Base-by-base conservation (phyloP, 1,140 invertebrate genomes). In the Magallana ariakensis region DNA sequence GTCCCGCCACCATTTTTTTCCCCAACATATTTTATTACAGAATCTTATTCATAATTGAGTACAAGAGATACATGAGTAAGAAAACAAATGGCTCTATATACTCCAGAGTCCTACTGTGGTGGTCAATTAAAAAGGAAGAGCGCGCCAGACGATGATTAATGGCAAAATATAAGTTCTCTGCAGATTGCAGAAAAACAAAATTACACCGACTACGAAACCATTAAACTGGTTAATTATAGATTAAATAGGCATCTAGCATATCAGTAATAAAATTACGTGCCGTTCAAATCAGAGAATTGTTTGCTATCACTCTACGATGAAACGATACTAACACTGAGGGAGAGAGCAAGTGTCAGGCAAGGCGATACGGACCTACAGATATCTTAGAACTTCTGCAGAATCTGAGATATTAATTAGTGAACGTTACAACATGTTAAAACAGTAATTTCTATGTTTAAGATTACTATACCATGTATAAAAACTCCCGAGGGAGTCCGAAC, bases 11-110 rank as follows among this genome's bases (percentile, higher is more conserved):
- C 66, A 75, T 26, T 13, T 13, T 13, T 75, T 75, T 66, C 11
- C 33, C 22, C 22, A 33, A 75, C 26, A 75, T 75, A 26, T 26
- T 75, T 75, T 75, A 75, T 75, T 46, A 75, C 66, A 75, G 66
- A 75, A 75, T 75, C 66, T 75, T 75, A 75, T 75, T 75, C 22
- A 75, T 75, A 75, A 75, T 75, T 75, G 66, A 75, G 13, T 75
- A 75, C 66, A 75, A 26, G 22, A 22, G 19, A 75, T 26, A 75
- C 22, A 75, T 33, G 66, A 75, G 22, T 33, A 75, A 22, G 66
- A 75, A 46, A 75, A n/a, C 66, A 75, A 75, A 75, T 75, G 19
- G 66, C 15, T 75, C 22, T 10, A 26, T 75, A 75, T 75, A 75
- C 66, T 75, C 66, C 22, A 26, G 66, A 75, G 66, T 13, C 66